Base-by-base conservation (phyloP, 2,888 invertebrate species). In the Tachina grossa region DNA sequence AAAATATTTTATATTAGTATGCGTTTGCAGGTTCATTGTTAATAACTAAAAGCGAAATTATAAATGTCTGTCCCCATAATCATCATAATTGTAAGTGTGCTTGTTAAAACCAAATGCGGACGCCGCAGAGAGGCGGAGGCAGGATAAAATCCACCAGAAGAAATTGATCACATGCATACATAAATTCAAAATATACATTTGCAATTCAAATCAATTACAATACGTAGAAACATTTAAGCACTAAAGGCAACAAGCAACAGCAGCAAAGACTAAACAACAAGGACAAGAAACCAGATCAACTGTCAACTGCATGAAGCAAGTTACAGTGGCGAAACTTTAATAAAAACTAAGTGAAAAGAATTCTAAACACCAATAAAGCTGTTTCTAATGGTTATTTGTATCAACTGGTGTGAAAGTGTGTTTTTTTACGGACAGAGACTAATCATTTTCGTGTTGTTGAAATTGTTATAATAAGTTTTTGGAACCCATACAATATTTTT, bases 141-240 rank as follows among this genome's bases (percentile, higher is more conserved):
- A 16, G 5, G 2, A 53, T 13, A 61, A 43, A 41, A 55, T 14
- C 49, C 16, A 45, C 68, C 63, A n/a, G 47, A 22, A 61, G 41
- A 81, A 76, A 72, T 69, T 82, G 53, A 82, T 78, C 78, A 71
- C 69, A 75, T 31, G 31, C 31, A 31, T 49, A 77, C 31, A 31
- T 49, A 77, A 69, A 43, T 63, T 61, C 19, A 61, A 63, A 78
- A 78, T 57, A 47, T 53, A 68, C 57, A 68, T 85, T 85, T 81
- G 81, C 84, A 85, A 85, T 81, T 85, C 81, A 81, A 81, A 85
- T 77, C 49, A 49, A 39, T 63, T 49, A 49, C 63, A 74, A 69
- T 63, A 84, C 81, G 49, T 66, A 68, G 68, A 72, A 76, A 80
- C 63, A 84, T 53, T 75, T 69, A 68, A 78, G 47, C 71, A 47